phyloP scores from a whole-genome alignment of 1,140 invertebrate species.

The Drosophila bifasciata region DNA sequence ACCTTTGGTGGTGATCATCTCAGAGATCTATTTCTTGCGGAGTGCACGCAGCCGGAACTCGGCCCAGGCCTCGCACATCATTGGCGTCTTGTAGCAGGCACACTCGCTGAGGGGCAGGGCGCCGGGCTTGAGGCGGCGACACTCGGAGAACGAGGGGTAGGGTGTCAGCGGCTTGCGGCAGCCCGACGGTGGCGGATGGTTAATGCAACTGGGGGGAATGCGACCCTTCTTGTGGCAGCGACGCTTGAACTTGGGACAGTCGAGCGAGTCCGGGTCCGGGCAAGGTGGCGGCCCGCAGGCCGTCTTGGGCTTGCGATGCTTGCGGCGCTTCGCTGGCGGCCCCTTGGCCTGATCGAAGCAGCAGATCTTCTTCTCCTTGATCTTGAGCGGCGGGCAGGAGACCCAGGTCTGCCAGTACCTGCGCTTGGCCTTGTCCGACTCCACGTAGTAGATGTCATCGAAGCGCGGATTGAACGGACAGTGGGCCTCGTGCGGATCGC shows the following conservation, averaged over 20 bases:
- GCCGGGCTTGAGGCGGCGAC: slow-evolving; percentile 4
- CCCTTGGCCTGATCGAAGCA: slow-evolving; percentile 33
- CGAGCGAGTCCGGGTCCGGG: rapidly evolving
- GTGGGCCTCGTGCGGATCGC: slow-evolving; percentile 37
- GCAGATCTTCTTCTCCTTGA: slow-evolving; percentile 68
- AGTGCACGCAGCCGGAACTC: slow-evolving; percentile 23
- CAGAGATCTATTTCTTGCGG: slow-evolving; percentile 1
- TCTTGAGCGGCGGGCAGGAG: slow-evolving; percentile 57
- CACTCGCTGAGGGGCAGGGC: slow-evolving; percentile 43
- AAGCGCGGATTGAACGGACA: slow-evolving; percentile 71
- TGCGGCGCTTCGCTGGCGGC: slow-evolving; percentile 52
- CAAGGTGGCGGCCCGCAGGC: slow-evolving; percentile 39
- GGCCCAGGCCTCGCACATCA: slow-evolving; percentile 61
- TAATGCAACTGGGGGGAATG: slow-evolving; percentile 33
- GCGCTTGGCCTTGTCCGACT: slow-evolving; percentile 72
- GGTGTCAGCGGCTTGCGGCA: slow-evolving; percentile 60
- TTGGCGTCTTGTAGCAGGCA: slow-evolving; percentile 34
- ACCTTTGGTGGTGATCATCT: not conserved
- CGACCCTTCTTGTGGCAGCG: slow-evolving; percentile 52
- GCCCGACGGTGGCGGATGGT: not conserved
- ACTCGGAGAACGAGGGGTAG: slow-evolving; percentile 62
- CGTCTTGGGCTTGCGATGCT: slow-evolving; percentile 35
- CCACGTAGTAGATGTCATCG: slow-evolving; percentile 75
- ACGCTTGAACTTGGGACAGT: slow-evolving; percentile 29
- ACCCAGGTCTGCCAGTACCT: slow-evolving; percentile 80